phyloP scores from a whole-genome alignment of 2,797 vertebrate species.

The Brachyalestes nurse region DNA sequence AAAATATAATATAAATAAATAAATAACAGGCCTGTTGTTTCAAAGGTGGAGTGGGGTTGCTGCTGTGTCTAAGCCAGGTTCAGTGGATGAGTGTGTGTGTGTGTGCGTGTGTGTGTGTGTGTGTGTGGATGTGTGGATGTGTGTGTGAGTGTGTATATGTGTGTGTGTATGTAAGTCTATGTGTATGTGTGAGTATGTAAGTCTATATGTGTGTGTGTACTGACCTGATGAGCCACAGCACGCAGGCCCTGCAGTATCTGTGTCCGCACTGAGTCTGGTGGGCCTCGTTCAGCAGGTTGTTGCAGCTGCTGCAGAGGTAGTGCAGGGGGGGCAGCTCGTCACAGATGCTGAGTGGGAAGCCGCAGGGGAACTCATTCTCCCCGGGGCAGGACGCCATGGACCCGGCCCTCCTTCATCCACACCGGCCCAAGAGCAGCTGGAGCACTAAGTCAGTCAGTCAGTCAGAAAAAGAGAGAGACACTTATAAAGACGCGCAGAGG shows the following conservation, averaged over 20 bases:
- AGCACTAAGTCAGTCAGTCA: constrained; percentile 15
- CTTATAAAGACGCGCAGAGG: background rate
- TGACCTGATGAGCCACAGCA: constrained; percentile 78
- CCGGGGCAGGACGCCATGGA: constrained; percentile 64
- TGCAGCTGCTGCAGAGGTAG: constrained; percentile 77
- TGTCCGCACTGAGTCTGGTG: constrained; percentile 75
- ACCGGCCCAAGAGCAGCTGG: constrained; percentile 40
- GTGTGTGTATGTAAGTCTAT: too few species aligned
- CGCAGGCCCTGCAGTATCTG: constrained; percentile 76
- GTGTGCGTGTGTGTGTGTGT: background rate
- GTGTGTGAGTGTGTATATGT: background rate
- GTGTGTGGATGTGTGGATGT: background rate
- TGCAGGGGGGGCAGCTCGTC: constrained; percentile 72
- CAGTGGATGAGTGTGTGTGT: background rate
- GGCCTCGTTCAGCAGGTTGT: constrained; percentile 75
- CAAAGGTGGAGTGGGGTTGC: too few species aligned
- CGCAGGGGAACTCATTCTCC: constrained; percentile 82
- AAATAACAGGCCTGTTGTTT: background rate
- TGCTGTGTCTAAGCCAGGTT: too few species aligned
- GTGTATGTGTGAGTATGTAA: background rate
- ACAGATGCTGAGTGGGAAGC: constrained; percentile 74
- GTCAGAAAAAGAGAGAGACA: background rate
- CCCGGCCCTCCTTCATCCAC: background rate
- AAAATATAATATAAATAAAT: background rate
- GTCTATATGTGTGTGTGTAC: background rate